These are phyloP conservation scores for Channa striata DNA, from an alignment of 2,797 vertebrate genomes.

Conservation along the genomic window DNA sequence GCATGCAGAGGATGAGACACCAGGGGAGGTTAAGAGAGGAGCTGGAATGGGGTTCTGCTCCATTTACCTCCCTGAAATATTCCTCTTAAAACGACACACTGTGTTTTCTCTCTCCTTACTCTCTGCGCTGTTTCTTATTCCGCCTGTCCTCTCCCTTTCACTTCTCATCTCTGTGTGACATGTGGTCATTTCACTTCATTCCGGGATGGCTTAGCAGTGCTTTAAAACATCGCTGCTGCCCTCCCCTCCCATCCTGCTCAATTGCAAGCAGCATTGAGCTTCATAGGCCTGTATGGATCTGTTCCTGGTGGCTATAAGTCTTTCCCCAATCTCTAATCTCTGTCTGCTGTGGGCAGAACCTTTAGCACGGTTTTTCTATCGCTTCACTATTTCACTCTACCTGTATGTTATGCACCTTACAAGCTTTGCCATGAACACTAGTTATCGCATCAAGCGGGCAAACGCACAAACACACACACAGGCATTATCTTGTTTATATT, in stretches of 20 bases:
- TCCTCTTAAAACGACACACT: conserved; percentile 79
- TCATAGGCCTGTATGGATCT: conserved; percentile 50
- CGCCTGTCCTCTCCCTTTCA: conserved; percentile 58
- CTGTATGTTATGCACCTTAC: conserved; percentile 25
- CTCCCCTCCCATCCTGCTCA: conserved; percentile 66
- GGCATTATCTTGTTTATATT: background rate
- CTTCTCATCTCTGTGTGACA: conserved; percentile 73
- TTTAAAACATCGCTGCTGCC: conserved; percentile 75
- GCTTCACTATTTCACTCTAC: conserved; percentile 39
- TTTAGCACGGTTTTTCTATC: conserved; percentile 39
- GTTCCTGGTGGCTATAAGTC: conserved; percentile 50
- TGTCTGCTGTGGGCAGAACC: conserved; percentile 42
- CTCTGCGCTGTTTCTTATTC: conserved; percentile 59
- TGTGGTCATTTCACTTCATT: conserved; percentile 81
- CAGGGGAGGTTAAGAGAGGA: conserved; percentile 80
- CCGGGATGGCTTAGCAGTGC: conserved; percentile 69
- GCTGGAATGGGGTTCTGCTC: conserved; percentile 84
- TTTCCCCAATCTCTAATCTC: conserved; percentile 54
- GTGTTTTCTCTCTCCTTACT: conserved; percentile 70
- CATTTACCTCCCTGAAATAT: conserved; percentile 83
- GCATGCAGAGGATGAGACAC: conserved; percentile 80
- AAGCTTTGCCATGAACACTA: background rate
- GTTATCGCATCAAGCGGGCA: background rate
- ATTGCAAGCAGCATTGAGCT: conserved; percentile 60
- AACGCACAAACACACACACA: background rate